Evolutionary conservation across 2,888 invertebrate genomes (phyloP), one percentile per base, ranked within the genome.

Genomic region (Pheosia gnoma): DNA sequence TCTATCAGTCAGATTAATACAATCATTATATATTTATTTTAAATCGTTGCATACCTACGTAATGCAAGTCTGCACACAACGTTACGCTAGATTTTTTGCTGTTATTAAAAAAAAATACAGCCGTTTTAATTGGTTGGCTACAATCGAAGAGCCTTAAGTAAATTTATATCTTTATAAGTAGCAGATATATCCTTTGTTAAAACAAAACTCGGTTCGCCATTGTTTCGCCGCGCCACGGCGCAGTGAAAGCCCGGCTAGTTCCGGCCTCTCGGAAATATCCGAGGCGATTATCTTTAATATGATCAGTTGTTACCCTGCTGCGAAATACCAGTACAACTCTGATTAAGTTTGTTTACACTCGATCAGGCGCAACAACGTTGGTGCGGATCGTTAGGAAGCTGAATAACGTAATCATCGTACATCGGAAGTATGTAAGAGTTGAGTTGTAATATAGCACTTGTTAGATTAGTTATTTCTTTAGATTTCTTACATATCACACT

Each of bases 211-310:
- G 65, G 66, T 25, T 58, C 60, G 53, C 66, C 60, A 72, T 75
- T 75, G 74, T 71, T 68, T 62, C n/a, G 62, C 55, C 58, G 61
- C 67, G 57, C 57, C 59, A 60, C 52, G 66, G 60, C 58, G 57
- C 25, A 25, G 25, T 51, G 47, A 52, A 66, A 62, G 65, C 64
- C 60, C 47, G 53, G 58, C 57, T 49, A 57, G 52, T 55, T 55
- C 39, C 55, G 13, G 59, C 57, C 52, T 51, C 47, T 25, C 62
- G 61, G 59, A 61, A 67, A 65, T 66, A 69, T 76, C 70, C 64
- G 55, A 65, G 74, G 68, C 74, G 81, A 79, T 79, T 79, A 80
- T 81, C 81, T 75, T 67, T 71, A 73, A 80, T 79, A 73, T 70
- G 75, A 80, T 79, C 79, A 68, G 72, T 66, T 61, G 74, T 66